Evolutionary conservation across 2,888 invertebrate species (phyloP).

Genomic region (Fissipunctia ypsillon): DNA sequence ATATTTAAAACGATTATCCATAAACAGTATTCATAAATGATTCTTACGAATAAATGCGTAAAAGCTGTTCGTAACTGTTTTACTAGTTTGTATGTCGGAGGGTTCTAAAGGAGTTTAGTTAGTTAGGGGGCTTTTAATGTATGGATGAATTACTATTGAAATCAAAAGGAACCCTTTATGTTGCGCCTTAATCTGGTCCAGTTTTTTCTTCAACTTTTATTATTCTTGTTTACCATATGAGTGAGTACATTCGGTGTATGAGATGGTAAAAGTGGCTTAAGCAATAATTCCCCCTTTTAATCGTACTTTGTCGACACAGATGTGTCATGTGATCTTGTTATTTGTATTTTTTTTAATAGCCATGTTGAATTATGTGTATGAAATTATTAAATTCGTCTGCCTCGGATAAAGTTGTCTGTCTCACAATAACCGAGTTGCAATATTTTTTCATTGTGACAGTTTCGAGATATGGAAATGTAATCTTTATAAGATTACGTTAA

Average conservation of each 20-base stretch:
- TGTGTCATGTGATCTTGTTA: conserved; percentile 74
- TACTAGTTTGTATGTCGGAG: conserved; percentile 67
- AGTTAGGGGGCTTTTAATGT: conserved; percentile 65
- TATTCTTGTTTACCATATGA: conserved; percentile 84
- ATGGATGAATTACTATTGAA: conserved; percentile 62
- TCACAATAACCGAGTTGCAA: conserved; percentile 12
- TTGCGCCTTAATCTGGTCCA: conserved; percentile 82
- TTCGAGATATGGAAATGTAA: not conserved
- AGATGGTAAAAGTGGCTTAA: conserved; percentile 72
- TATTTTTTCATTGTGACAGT: conserved; percentile 10
- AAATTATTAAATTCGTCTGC: conserved; percentile 42
- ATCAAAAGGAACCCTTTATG: conserved; percentile 77
- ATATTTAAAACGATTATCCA: conserved; percentile 10
- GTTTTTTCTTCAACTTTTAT: conserved; percentile 77
- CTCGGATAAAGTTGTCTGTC: conserved; percentile 28
- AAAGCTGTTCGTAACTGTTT: conserved; percentile 64
- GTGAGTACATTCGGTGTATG: conserved; percentile 68
- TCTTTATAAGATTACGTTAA: not conserved
- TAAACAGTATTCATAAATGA: conserved; percentile 32
- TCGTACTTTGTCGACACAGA: conserved; percentile 78
- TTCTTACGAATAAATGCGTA: conserved; percentile 34
- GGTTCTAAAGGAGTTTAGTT: conserved; percentile 47
- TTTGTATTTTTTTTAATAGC: conserved; percentile 68
- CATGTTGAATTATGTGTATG: conserved; percentile 69
- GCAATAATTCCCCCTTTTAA: conserved; percentile 78